Percentiles rank a stretch among this genome's conserved stretches.
phyloP scores from a whole-genome alignment of 2,797 vertebrate species.

The Caiman crocodilus region DNA sequence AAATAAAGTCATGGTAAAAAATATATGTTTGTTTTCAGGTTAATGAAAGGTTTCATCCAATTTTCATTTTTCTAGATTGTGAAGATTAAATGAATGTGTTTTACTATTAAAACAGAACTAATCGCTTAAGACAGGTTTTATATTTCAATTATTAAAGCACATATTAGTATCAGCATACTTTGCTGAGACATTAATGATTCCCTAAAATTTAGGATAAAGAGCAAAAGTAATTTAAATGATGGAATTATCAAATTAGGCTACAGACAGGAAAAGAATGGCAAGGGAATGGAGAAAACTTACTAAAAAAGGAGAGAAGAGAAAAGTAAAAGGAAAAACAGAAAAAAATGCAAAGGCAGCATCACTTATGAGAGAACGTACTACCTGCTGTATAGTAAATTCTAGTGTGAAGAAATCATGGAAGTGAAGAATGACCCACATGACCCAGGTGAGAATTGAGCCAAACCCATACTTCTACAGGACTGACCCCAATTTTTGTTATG shows the following conservation, averaged over 20 bases:
- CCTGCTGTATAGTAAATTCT: background rate
- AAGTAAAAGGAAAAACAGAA: background rate
- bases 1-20: background rate
- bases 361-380: background rate
- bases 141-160: background rate
- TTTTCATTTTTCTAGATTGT: background rate
- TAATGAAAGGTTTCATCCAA: background rate
- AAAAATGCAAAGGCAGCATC: background rate
- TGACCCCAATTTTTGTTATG: too few relatives aligned
- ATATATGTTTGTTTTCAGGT: background rate
- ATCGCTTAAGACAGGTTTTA: too few relatives aligned
- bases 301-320: background rate
- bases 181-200: background rate
- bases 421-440: background rate
- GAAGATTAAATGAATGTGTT: background rate
- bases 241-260: background rate
- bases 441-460: background rate
- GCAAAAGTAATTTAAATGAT: background rate
- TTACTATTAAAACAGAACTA: too few relatives aligned
- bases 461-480: background rate
- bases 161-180: background rate
- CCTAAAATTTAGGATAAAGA: background rate
- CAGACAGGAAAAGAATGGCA: background rate
- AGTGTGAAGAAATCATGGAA: background rate
- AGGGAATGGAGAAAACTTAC: background rate